Evolutionary conservation across 1,140 invertebrate species (phyloP), one percentile per base, ranked within the genome.

Genomic region (Agraylea sexmaculata): DNA sequence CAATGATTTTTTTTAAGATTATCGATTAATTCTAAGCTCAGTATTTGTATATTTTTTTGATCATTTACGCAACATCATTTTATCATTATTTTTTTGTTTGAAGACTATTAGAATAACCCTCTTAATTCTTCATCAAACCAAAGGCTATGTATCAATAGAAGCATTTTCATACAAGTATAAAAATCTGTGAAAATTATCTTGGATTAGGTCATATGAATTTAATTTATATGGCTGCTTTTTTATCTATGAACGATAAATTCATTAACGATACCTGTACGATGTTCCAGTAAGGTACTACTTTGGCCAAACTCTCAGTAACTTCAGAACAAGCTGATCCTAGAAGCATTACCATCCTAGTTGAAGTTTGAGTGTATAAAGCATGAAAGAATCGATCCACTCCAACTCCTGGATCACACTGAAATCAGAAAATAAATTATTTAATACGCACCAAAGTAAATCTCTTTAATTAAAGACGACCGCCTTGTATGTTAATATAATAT

Each of bases 221-320:
- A n/a, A n/a, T n/a, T n/a, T n/a, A 27, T 27, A 27, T 27, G n/a
- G 23, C 23, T 7, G 7, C n/a, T 7, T 27, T 8, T 27, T 27
- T 27, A 27, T 7, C 7, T 27, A 27, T 27, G n/a, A 8, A 27
- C 15, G 36, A 42, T 18, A n/a, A n/a, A n/a, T n/a, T n/a, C n/a
- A n/a, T n/a, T 22, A 31, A 23, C 47, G 57, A 63, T 66, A 87
- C 84, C 73, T 92, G 81, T 7, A 91, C 73, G 47, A 92, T 82
- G 56, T 90, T 91, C 87, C 86, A 90, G 54, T 90, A 87, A 8
- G 85, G 83, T 8, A 87, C 83, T 40, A 92, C 81, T 62, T 90
- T 85, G 4, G 87, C 87, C 25, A 93, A 66, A 47, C 79, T 83
- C 62, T 90, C 87, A 0, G 86, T 90, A 16, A 91, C 87, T 51